phyloP scores from a whole-genome alignment of 1,140 invertebrate species.

The Anadara kagoshimensis region DNA sequence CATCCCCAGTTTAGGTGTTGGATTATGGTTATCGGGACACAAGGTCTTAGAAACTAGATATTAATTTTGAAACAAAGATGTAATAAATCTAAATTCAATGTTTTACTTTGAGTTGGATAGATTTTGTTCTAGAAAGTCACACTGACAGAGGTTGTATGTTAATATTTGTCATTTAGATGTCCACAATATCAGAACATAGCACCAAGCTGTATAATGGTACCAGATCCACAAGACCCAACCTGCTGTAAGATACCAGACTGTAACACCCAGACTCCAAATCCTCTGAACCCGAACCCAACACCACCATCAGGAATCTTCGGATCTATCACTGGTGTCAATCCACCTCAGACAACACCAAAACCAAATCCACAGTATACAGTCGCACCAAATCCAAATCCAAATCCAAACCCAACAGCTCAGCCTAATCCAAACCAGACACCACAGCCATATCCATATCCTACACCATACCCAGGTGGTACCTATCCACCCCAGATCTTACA shows the following conservation, averaged over 20 bases:
- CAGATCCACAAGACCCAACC: conserved; percentile 56
- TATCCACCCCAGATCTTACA: conserved; percentile 26
- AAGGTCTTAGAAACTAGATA: too few relatives aligned
- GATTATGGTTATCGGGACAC: too few relatives aligned
- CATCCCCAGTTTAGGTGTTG: too few relatives aligned
- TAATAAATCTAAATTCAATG: too few relatives aligned
- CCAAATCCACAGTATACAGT: conserved; percentile 16
- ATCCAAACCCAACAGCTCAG: conserved; percentile 20
- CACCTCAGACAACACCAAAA: conserved; percentile 40
- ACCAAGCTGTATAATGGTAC: conserved; percentile 54
- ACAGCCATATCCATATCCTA: conserved; percentile 11
- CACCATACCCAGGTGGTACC: conserved; percentile 25
- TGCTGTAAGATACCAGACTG: conserved; percentile 62
- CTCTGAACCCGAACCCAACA: conserved; percentile 14
- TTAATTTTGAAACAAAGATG: too few relatives aligned
- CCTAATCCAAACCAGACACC: conserved; percentile 22
- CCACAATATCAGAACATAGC: conserved; percentile 48
- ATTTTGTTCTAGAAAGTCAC: too few relatives aligned
- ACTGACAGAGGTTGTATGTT: not conserved
- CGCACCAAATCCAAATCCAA: conserved; percentile 40
- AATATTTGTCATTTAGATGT: conserved; percentile 46
- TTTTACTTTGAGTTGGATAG: too few relatives aligned
- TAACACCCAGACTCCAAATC: conserved; percentile 35
- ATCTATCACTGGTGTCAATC: conserved; percentile 36
- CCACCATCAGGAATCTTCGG: conserved; percentile 39